A percentile compares a stretch with the other conserved stretches of the same genome.
These are phyloP conservation scores for Meiosimyza decipiens DNA, from an alignment of 2,888 invertebrate species.

Conservation along the genomic window DNA sequence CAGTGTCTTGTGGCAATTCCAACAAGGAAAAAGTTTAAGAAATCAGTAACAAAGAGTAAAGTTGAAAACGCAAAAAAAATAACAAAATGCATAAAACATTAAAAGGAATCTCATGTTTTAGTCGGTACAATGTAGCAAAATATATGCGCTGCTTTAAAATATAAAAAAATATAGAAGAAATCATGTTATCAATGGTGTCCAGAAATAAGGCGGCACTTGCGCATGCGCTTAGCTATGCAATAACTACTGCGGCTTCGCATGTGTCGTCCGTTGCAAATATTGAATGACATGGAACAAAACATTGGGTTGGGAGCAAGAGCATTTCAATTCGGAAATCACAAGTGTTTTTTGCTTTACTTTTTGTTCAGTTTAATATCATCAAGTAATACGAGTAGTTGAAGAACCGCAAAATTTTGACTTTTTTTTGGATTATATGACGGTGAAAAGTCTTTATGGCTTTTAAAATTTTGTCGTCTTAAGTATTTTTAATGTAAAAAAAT, in stretches of 20 bases:
- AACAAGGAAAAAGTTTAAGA: too few species aligned
- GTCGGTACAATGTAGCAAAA: neutral
- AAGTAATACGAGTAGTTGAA: too few species aligned
- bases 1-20: neutral
- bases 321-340: too few species aligned
- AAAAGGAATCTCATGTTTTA: constrained; percentile 30
- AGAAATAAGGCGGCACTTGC: constrained; percentile 4
- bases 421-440: too few species aligned
- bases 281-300: constrained; percentile 21
- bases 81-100: constrained; percentile 3
- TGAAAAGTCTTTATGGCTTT: too few species aligned
- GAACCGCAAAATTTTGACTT: too few species aligned
- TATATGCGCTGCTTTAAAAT: neutral
- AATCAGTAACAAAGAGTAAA: too few species aligned
- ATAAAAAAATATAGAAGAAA: neutral
- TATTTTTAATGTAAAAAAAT: too few species aligned
- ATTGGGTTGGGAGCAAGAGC: too few species aligned
- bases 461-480: too few species aligned
- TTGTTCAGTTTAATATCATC: neutral
- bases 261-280: neutral
- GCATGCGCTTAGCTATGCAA: constrained; percentile 15
- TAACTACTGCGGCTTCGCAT: constrained; percentile 28
- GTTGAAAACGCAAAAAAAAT: neutral
- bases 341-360: too few species aligned
- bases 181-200: neutral